These are phyloP conservation scores for Xenus cinereus DNA, from an alignment of 2,113 vertebrate genomes.

Conservation along the genomic window DNA sequence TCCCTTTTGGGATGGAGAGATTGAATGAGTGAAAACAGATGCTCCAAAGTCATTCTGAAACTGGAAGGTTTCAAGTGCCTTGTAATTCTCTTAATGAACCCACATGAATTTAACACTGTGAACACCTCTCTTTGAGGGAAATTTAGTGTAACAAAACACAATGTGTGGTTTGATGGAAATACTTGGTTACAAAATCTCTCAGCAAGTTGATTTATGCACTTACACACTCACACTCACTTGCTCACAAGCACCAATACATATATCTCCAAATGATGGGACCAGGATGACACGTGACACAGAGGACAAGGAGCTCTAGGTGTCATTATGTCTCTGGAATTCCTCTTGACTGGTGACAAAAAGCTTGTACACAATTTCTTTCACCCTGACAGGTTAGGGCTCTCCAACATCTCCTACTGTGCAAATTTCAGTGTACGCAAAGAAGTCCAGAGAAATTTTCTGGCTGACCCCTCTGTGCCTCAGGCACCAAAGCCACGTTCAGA, in stretches of 20 bases:
- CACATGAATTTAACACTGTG: not conserved
- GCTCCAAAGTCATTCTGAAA: not conserved
- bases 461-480: not conserved
- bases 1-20: not conserved
- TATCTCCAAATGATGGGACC: not conserved
- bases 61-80: not conserved
- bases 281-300: not conserved
- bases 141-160: not conserved
- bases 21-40: slow-evolving; percentile 4
- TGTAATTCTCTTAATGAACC: not conserved
- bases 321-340: not conserved
- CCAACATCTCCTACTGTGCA: not conserved
- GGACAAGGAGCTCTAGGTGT: not conserved
- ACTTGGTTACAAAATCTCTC: not conserved
- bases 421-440: not conserved
- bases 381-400: not conserved
- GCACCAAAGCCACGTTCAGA: not conserved
- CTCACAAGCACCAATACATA: not conserved
- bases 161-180: not conserved
- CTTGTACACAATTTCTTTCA: not conserved
- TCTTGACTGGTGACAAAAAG: not conserved
- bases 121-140: not conserved
- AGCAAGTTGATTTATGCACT: not conserved
- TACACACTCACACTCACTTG: not conserved
- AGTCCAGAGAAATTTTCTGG: not conserved